Evolutionary conservation across 2,113 vertebrate genomes (phyloP).

Genomic region (Marmota monax): DNA sequence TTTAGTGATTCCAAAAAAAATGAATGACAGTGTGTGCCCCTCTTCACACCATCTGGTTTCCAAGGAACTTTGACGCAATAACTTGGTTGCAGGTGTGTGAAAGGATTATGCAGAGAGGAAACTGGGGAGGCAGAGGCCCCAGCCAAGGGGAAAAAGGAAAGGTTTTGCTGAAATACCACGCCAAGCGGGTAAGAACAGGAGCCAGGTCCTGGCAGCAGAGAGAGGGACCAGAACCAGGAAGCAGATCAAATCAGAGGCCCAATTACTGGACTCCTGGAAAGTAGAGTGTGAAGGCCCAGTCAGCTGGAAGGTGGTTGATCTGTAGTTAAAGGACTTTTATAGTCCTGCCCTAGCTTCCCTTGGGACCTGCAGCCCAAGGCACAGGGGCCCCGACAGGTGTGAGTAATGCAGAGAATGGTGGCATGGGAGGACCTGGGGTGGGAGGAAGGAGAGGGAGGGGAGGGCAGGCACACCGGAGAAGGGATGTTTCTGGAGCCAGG

Average conservation of each 20-base stretch:
- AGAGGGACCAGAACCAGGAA: constrained; percentile 39
- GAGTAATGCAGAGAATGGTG: not conserved
- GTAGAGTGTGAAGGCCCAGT: not conserved
- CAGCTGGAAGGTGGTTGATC: not conserved
- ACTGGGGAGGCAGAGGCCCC: not conserved
- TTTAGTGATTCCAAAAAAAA: not conserved
- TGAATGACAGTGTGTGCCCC: not conserved
- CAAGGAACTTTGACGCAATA: not conserved
- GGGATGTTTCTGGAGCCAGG: constrained; percentile 58
- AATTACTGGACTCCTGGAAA: not conserved
- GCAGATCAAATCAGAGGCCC: not conserved
- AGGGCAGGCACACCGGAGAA: not conserved
- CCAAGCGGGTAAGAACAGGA: not conserved
- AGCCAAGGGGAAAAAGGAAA: not conserved
- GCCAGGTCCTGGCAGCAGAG: constrained; percentile 1
- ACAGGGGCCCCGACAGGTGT: not conserved
- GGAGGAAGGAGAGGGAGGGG: not conserved
- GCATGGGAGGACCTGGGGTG: not conserved
- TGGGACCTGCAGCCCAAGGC: not conserved
- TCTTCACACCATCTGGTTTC: not conserved
- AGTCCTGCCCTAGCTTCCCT: not conserved
- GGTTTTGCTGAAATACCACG: not conserved
- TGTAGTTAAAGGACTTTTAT: not conserved
- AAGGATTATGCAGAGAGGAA: constrained; percentile 39
- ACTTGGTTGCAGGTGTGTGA: constrained; percentile 42